These are phyloP conservation scores for Hemaris fuciformis DNA, from an alignment of 2,888 invertebrate genomes.

Conservation along the genomic window DNA sequence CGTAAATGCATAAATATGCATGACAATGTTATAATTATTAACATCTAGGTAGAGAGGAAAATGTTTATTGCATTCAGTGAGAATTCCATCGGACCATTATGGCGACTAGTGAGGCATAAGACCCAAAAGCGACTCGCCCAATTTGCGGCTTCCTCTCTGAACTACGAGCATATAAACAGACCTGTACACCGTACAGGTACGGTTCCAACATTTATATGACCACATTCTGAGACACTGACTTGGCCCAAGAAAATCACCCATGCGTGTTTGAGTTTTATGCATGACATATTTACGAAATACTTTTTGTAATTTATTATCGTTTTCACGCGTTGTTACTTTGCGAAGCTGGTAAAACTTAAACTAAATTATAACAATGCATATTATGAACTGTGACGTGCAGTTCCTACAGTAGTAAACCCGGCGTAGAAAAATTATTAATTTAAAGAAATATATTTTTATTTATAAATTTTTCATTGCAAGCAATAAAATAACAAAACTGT, in stretches of 20 bases:
- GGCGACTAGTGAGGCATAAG: conserved; percentile 32
- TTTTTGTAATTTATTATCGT: no score
- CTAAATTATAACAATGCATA: no score
- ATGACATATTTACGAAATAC: not conserved
- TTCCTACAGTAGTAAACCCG: no score
- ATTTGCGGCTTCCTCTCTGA: conserved; percentile 34
- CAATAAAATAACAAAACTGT: no score
- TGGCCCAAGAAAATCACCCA: not conserved
- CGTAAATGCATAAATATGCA: no score
- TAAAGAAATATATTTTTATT: no score
- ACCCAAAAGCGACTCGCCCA: conserved; percentile 33
- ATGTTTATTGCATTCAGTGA: conserved; percentile 28
- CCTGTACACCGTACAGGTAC: conserved; percentile 13
- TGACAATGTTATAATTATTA: conserved; percentile 21
- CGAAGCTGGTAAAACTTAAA: no score
- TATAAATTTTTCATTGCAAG: no score
- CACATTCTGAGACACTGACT: not conserved
- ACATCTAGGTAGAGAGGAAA: conserved; percentile 25
- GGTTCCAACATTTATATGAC: conserved; percentile 14
- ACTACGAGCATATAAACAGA: conserved; percentile 36
- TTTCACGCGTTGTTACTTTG: no score
- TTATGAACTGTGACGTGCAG: no score
- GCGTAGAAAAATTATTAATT: no score
- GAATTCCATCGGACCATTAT: conserved; percentile 36
- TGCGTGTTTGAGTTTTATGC: not conserved